A percentile compares a stretch with the other conserved stretches of the same genome.
Conservation (phyloP, 2,113 vertebrate species). For the Lagenorhynchus albirostris region DNA sequence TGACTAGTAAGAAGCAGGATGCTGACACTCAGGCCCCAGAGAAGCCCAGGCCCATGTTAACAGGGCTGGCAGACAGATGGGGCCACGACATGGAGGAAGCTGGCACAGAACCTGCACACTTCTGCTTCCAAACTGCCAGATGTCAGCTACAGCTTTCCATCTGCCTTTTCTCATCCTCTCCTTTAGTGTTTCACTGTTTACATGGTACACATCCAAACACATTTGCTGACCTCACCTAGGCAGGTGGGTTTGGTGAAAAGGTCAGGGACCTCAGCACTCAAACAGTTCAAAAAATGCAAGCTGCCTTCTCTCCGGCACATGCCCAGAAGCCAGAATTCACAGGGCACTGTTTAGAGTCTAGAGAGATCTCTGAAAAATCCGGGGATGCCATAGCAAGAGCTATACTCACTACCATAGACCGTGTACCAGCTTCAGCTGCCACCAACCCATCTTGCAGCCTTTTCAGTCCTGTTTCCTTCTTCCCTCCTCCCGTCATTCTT, state of each 20-base stretch:
- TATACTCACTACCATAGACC: background rate
- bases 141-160: slow-evolving; percentile 81
- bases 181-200: background rate
- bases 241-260: background rate
- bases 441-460: background rate
- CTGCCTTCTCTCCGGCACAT: background rate
- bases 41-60: background rate
- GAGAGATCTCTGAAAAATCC: background rate
- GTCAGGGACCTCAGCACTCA: background rate
- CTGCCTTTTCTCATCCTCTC: slow-evolving; percentile 73
- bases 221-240: slow-evolving; percentile 18
- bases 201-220: background rate
- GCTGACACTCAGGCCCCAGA: background rate
- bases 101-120: slow-evolving; percentile 58
- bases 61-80: slow-evolving; percentile 45
- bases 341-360: background rate
- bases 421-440: background rate
- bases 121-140: slow-evolving; percentile 73
- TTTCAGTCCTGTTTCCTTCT: background rate
- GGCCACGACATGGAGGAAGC: slow-evolving; percentile 67
- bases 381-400: background rate
- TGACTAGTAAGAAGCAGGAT: background rate
- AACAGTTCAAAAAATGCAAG: background rate
- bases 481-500: background rate
- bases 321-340: background rate